Conservation (phyloP, 2,888 invertebrate species). For the Callimorpha dominula region DNA sequence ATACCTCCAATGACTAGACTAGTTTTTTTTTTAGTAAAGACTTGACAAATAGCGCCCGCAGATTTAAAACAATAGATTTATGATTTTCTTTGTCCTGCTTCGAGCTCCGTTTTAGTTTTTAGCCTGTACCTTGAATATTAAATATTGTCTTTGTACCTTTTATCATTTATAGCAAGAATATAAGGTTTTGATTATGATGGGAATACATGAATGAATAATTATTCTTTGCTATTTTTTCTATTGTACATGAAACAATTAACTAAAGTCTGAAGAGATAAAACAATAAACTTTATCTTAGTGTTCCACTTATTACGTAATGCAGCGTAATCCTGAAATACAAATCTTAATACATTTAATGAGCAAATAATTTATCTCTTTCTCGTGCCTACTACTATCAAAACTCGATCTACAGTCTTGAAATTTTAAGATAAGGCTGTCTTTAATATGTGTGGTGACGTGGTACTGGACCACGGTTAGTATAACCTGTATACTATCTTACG, state of each 20-base stretch:
- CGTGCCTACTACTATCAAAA: too few species aligned
- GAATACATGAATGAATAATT: neutral
- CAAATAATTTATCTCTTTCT: too few species aligned
- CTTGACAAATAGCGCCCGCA: constrained; percentile 28
- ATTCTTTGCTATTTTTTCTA: neutral
- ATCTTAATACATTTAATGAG: too few species aligned
- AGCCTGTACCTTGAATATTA: neutral
- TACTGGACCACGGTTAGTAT: too few species aligned
- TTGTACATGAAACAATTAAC: neutral
- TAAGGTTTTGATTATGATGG: neutral
- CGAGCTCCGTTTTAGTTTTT: constrained; percentile 19
- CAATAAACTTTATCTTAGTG: too few species aligned
- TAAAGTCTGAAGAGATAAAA: neutral
- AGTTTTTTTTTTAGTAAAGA: constrained; percentile 9
- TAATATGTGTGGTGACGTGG: too few species aligned
- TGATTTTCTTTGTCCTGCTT: constrained; percentile 24
- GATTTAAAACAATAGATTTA: constrained; percentile 42
- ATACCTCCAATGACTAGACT: neutral
- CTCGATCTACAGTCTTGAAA: too few species aligned
- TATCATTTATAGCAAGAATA: neutral
- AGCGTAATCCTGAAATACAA: too few species aligned
- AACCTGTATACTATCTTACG: too few species aligned
- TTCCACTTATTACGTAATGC: too few species aligned
- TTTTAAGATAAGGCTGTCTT: too few species aligned
- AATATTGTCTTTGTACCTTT: neutral